Evolutionary conservation across 2,113 vertebrate species (phyloP).

Genomic region (Diadophis punctatus): DNA sequence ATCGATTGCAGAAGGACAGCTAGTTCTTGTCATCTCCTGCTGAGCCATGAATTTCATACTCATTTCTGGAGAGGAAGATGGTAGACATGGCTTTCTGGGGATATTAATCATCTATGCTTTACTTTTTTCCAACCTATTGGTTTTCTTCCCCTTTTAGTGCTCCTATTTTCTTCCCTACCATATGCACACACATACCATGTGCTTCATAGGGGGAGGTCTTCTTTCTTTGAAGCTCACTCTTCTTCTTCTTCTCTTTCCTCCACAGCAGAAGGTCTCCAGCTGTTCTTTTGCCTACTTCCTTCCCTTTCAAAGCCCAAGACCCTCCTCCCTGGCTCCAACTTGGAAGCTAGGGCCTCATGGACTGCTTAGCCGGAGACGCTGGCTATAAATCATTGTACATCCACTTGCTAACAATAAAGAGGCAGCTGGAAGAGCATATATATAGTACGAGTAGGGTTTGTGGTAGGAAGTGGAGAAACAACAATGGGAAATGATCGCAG

Average conservation of each 20-base stretch:
- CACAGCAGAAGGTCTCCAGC: constrained; percentile 19
- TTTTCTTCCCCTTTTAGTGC: not conserved
- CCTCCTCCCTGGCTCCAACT: not conserved
- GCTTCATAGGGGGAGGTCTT: not conserved
- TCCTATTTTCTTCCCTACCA: not conserved
- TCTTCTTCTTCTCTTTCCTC: not conserved
- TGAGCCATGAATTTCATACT: not conserved
- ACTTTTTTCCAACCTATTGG: not conserved
- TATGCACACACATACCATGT: not conserved
- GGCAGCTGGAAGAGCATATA: not conserved
- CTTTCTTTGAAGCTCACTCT: not conserved
- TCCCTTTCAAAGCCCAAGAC: constrained; percentile 7
- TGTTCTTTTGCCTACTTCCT: constrained; percentile 16
- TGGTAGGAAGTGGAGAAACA: not conserved
- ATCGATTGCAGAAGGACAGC: not conserved
- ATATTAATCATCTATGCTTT: not conserved
- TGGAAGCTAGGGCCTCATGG: constrained; percentile 2
- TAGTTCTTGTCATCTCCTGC: not conserved
- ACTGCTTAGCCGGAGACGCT: not conserved
- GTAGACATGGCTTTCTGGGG: not conserved
- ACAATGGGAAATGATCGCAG: not conserved
- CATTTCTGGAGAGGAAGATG: not conserved
- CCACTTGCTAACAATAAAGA: not conserved
- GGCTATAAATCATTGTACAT: not conserved
- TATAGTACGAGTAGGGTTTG: not conserved